Base-by-base conservation (phyloP, 2,797 vertebrate genomes). In the Octomys mimax region DNA sequence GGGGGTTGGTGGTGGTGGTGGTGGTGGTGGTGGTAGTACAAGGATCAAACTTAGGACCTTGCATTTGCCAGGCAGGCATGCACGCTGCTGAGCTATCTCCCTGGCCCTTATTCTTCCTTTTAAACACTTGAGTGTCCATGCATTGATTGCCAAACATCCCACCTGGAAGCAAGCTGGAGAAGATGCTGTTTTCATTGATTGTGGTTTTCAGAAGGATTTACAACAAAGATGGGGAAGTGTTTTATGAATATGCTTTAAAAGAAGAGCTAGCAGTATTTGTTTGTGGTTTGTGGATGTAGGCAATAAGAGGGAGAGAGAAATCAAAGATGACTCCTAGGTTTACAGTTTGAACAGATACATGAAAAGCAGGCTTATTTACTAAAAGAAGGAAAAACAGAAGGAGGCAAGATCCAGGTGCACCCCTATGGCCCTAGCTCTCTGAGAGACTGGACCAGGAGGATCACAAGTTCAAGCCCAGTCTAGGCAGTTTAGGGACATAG, bases 121-220 rank as follows among this genome's bases (percentile, higher is more conserved):
- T 81, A 66, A 93, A 49, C 84, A 11, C 71, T 49, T 9, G 18
- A 19, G 19, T 62, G 79, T 46, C 11, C 11, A 57, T 2, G 4
- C 36, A 21, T 0, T n/a, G 59, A 93, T 3, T 36, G 5, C 2
- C 85, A 46, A 33, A 7, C 21, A n/a, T 77, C 10, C 19, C 61
- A 71, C 19, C 28, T 46, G 39, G 46, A 89, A 73, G 66, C 59
- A 89, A 73, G 61, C 59, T n/a, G 24, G 73, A n/a, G 85, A 75
- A 71, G 75, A 57, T 0, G n/a, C 18, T 70, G 61, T 42, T 83
- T 28, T 64, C 70, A 42, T 4, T 0, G 3, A 73, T 0, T 1
- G 68, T 24, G 26, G 28, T 28, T 81, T 79, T 62, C 36, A 1
- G 18, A 61, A 73, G 22, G 36, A 79, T 6, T 7, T 36, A 5